A percentile compares a stretch with the other conserved stretches of the same genome.
These are phyloP conservation scores for Catalaphyllia jardinei DNA, from an alignment of 64 coral and sea anemone genomes.

Conservation along the genomic window DNA sequence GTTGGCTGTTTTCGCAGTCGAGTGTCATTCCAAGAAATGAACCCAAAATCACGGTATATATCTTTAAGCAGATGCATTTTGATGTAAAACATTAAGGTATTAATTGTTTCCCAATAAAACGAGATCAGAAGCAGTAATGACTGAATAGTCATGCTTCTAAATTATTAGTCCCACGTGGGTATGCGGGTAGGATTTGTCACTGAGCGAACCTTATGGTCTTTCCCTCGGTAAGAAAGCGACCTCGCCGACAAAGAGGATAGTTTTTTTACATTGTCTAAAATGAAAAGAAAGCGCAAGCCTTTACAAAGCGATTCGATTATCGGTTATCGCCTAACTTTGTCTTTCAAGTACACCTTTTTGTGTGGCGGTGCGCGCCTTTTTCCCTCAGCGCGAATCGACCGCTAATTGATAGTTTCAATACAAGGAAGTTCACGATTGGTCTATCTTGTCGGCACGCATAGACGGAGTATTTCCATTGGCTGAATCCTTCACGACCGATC, in stretches of 20 bases:
- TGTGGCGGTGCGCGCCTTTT: conserved; percentile 19
- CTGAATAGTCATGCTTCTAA: not conserved
- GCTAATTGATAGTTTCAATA: conserved; percentile 67
- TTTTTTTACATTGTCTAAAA: conserved; percentile 1
- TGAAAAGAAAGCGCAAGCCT: conserved; percentile 7
- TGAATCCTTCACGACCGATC: not conserved
- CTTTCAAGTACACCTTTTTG: not conserved
- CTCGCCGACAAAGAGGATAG: conserved; percentile 13
- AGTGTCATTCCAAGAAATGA: too few relatives aligned
- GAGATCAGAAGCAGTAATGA: too few relatives aligned
- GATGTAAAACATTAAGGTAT: too few relatives aligned
- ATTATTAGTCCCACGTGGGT: not conserved
- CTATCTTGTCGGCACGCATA: not conserved
- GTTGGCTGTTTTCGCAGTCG: too few relatives aligned
- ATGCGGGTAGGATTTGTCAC: not conserved
- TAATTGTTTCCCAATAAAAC: too few relatives aligned
- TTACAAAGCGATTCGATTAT: conserved; percentile 21
- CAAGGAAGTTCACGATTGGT: conserved; percentile 52
- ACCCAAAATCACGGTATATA: too few relatives aligned
- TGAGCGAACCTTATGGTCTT: not conserved
- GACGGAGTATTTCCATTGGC: conserved; percentile 57
- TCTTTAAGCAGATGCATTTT: too few relatives aligned
- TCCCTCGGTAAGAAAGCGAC: not conserved
- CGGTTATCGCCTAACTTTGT: not conserved
- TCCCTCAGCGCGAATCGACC: not conserved